These are phyloP conservation scores for Ursus arctos DNA, from an alignment of 2,113 vertebrate genomes.

Conservation along the genomic window DNA sequence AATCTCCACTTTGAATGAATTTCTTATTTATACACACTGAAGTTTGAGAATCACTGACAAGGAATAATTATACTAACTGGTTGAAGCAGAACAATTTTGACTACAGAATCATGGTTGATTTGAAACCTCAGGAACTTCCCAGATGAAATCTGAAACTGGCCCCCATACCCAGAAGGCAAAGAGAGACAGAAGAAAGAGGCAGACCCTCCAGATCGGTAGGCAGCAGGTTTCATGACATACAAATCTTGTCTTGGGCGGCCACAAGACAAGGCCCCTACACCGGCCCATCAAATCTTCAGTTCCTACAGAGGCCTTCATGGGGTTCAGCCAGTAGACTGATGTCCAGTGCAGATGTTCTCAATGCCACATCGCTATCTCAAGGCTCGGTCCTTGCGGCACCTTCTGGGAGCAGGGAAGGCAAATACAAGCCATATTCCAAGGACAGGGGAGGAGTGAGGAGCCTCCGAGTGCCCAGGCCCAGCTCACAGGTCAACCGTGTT, in stretches of 20 bases:
- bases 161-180: neutral
- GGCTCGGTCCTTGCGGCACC: neutral
- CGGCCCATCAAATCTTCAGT: neutral
- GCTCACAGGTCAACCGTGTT: neutral
- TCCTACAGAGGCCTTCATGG: neutral
- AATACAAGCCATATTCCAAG: neutral
- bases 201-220: neutral
- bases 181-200: neutral
- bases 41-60: neutral
- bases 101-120: neutral
- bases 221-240: neutral
- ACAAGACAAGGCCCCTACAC: neutral
- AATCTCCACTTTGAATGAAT: neutral
- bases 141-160: neutral
- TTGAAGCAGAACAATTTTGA: fast-evolving
- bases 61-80: neutral
- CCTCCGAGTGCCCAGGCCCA: neutral
- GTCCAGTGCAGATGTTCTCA: neutral
- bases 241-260: neutral
- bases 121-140: neutral
- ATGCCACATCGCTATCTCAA: neutral
- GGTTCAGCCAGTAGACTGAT: too few species aligned
- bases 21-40: neutral
- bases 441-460: neutral
- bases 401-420: neutral